These are phyloP conservation scores for Craseonycteris thonglongyai DNA, from an alignment of 2,113 vertebrate genomes.

Conservation along the genomic window DNA sequence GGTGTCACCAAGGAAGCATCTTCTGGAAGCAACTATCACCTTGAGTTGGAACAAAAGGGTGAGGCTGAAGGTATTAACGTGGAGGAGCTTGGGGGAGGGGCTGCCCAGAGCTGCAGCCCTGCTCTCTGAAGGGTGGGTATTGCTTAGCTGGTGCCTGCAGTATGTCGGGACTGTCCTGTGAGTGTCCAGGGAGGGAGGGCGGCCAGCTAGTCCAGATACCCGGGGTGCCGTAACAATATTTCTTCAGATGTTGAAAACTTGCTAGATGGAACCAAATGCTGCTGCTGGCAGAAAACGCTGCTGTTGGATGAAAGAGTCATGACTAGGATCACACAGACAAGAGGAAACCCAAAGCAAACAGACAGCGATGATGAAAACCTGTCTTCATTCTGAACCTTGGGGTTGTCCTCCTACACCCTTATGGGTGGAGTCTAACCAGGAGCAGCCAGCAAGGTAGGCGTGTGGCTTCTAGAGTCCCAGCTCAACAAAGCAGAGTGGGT, in stretches of 20 bases:
- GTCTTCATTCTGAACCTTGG: not conserved
- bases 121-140: fast-evolving
- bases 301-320: not conserved
- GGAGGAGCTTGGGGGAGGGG: not conserved
- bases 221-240: fast-evolving
- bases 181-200: not conserved
- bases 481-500: not conserved
- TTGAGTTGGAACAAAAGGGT: not conserved
- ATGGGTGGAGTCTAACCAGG: too few relatives aligned
- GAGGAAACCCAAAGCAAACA: not conserved
- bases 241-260: not conserved
- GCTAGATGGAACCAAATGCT: not conserved
- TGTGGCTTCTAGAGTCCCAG: not conserved
- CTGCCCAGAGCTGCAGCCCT: not conserved
- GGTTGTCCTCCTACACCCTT: fast-evolving
- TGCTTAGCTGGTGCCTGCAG: not conserved
- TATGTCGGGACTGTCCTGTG: not conserved
- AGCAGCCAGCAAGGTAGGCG: not conserved
- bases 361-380: not conserved
- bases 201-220: not conserved
- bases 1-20: not conserved
- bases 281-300: not conserved
- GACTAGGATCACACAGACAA: not conserved
- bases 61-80: not conserved
- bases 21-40: not conserved